These are phyloP conservation scores for Entomobrya proxima DNA, from an alignment of 2,888 invertebrate genomes.

Conservation along the genomic window DNA sequence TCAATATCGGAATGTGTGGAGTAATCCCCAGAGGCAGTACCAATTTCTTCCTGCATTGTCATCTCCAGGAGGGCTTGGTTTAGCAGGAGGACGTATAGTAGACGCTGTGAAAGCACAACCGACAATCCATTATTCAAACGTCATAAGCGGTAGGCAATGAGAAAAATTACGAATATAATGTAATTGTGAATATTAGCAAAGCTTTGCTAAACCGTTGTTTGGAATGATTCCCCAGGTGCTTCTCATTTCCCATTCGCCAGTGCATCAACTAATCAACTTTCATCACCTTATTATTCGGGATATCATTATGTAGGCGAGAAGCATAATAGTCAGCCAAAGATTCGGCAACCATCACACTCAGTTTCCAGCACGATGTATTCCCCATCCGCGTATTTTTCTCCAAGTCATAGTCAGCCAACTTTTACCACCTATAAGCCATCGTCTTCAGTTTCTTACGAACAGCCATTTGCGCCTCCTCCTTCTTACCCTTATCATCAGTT, in stretches of 20 bases:
- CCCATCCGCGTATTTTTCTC: neutral
- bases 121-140: neutral
- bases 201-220: neutral
- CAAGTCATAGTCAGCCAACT: neutral
- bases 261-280: neutral
- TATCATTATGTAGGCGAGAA: conserved; percentile 8
- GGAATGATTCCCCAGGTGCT: neutral
- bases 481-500: neutral
- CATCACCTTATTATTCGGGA: neutral
- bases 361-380: neutral
- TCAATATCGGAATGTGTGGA: neutral
- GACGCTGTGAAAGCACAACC: neutral
- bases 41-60: neutral
- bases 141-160: neutral
- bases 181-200: neutral
- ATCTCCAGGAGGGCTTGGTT: neutral
- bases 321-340: neutral
- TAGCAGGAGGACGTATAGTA: neutral
- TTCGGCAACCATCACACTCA: neutral
- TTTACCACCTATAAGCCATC: neutral
- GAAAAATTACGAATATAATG: neutral
- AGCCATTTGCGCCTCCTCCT: neutral
- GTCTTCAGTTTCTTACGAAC: neutral
- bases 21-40: neutral
- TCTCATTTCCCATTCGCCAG: no score